phyloP scores from a whole-genome alignment of 2,797 vertebrate genomes.

The Eptatretus atami region DNA sequence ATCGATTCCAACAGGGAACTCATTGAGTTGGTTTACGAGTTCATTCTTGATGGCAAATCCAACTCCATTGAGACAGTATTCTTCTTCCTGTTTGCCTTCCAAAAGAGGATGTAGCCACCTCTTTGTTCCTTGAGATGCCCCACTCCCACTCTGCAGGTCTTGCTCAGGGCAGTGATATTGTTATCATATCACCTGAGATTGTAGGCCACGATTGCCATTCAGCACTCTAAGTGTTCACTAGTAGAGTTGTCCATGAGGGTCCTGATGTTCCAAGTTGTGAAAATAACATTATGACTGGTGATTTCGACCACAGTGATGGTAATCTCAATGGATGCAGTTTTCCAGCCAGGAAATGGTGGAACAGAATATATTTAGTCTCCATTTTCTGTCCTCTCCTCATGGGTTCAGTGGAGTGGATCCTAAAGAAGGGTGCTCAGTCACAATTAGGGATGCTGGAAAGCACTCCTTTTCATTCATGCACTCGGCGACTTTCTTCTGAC shows the following conservation, averaged over 20 bases:
- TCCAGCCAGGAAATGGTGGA: background rate
- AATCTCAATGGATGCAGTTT: background rate
- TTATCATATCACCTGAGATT: background rate
- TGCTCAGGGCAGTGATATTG: background rate
- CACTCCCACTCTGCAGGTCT: background rate
- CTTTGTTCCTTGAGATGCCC: background rate
- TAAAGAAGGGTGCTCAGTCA: no score
- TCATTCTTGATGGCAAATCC: background rate
- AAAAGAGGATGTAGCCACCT: slow-evolving; percentile 1
- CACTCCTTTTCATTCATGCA: background rate
- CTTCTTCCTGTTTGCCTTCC: slow-evolving; percentile 4
- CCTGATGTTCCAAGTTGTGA: background rate
- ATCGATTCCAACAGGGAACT: background rate
- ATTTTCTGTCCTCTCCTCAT: background rate
- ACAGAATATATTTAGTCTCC: background rate
- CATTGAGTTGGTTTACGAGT: background rate
- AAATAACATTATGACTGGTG: background rate
- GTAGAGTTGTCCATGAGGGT: background rate
- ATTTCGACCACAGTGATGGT: slow-evolving; percentile 1
- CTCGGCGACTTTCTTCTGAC: background rate
- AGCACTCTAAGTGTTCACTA: background rate
- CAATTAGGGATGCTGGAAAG: background rate
- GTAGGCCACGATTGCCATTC: background rate
- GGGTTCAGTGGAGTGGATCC: background rate
- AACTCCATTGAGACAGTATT: background rate